Evolutionary conservation across 2,113 vertebrate species (phyloP).

Genomic region (Apodemus sylvaticus): DNA sequence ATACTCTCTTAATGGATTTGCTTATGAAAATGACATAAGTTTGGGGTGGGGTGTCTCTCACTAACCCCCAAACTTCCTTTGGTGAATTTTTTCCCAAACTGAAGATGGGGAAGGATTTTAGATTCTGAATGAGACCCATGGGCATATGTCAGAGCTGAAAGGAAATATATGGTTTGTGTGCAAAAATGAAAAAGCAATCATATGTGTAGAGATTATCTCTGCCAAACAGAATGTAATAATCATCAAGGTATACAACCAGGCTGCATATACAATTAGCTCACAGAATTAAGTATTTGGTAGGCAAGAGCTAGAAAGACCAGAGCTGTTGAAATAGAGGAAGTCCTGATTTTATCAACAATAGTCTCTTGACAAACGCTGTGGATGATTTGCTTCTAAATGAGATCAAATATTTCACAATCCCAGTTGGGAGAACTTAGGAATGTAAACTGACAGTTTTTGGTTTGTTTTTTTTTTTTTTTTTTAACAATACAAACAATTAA

Average conservation of each 20-base stretch:
- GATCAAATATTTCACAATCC: conserved; percentile 75
- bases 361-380: background rate
- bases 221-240: conserved; percentile 31
- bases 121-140: background rate
- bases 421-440: conserved; percentile 58
- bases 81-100: background rate
- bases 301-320: background rate
- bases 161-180: background rate
- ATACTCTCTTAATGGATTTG: background rate
- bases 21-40: background rate
- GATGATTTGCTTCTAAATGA: conserved; percentile 66
- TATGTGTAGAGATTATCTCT: conserved; percentile 23
- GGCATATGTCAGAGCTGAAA: background rate
- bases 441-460: conserved; percentile 15
- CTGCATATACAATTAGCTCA: background rate
- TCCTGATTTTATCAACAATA: conserved; percentile 65
- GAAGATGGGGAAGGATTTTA: background rate
- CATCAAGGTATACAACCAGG: background rate
- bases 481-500: conserved; percentile 73
- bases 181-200: background rate
- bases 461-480: background rate
- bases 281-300: background rate
- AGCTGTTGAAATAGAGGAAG: conserved; percentile 40
- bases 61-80: background rate
- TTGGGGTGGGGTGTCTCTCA: background rate